A percentile compares a stretch with the other conserved stretches of the same genome.
phyloP scores from a whole-genome alignment of 2,888 invertebrate genomes.

The Dysmachus trigonus region DNA sequence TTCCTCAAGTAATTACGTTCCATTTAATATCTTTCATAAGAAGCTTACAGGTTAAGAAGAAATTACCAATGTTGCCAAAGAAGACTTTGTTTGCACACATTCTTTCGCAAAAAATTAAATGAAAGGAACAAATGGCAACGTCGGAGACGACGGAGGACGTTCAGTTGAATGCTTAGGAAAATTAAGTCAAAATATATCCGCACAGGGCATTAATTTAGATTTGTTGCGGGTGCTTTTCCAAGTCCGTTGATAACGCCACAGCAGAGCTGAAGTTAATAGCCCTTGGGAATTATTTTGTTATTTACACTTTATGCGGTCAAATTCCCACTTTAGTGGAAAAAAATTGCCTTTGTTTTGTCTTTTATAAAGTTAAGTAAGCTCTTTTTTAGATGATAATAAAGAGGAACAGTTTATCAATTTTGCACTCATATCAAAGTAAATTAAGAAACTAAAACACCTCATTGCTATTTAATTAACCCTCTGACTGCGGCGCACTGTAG shows the following conservation, averaged over 20 bases:
- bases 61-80: constrained; percentile 1
- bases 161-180: constrained; percentile 5
- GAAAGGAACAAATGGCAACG: neutral
- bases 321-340: neutral
- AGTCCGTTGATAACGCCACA: neutral
- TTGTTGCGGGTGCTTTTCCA: neutral
- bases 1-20: constrained; percentile 22
- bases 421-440: too few relatives aligned
- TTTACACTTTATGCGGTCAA: neutral
- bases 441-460: too few relatives aligned
- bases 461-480: too few relatives aligned
- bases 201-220: constrained; percentile 14
- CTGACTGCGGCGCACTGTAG: too few relatives aligned
- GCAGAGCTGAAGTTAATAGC: neutral
- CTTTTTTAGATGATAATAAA: neutral
- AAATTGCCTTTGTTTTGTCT: neutral
- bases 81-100: neutral
- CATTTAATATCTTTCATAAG: constrained; percentile 26
- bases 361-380: neutral
- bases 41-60: constrained; percentile 27
- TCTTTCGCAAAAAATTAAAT: neutral
- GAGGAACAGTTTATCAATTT: neutral
- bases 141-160: neutral
- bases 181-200: neutral
- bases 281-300: neutral